Conservation (phyloP, 2,888 invertebrate genomes). For the Cetonia aurata region DNA sequence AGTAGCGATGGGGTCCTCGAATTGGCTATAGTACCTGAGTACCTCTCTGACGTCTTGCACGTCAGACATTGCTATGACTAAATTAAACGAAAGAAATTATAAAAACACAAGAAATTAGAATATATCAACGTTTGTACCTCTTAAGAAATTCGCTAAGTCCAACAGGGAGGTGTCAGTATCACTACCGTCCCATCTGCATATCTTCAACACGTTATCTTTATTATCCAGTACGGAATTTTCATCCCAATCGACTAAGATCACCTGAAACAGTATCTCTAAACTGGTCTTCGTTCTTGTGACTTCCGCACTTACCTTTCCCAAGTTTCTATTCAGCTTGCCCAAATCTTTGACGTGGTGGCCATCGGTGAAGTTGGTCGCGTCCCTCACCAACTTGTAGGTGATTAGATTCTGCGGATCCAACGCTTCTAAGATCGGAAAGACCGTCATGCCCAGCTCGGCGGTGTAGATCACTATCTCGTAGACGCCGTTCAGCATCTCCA, state of each 20-base stretch:
- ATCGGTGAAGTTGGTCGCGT: constrained; percentile 94
- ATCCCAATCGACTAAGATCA: constrained; percentile 97
- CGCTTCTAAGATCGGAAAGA: constrained; percentile 92
- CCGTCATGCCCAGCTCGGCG: constrained; percentile 94
- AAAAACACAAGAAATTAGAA: no score
- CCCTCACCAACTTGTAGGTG: constrained; percentile 91
- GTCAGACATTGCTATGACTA: constrained; percentile 84
- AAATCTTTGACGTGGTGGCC: constrained; percentile 96
- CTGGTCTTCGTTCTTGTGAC: background rate
- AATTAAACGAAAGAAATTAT: constrained; percentile 16
- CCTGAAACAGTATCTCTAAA: constrained; percentile 67
- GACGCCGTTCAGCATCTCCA: constrained; percentile 75
- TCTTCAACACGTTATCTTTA: constrained; percentile 86
- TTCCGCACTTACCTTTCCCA: constrained; percentile 77
- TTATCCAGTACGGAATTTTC: constrained; percentile 87
- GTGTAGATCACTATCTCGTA: constrained; percentile 98
- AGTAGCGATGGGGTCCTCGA: constrained; percentile 91
- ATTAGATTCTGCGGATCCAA: constrained; percentile 92
- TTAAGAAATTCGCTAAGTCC: constrained; percentile 81
- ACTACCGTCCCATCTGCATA: constrained; percentile 93
- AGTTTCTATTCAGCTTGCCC: constrained; percentile 85
- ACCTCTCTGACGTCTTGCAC: constrained; percentile 96
- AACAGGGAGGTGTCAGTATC: constrained; percentile 90
- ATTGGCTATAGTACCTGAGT: constrained; percentile 90
- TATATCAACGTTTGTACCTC: constrained; percentile 52